Evolutionary conservation across 1,140 invertebrate species (phyloP), one percentile per base, ranked within the genome.

Genomic region (Pomacea maculata): DNA sequence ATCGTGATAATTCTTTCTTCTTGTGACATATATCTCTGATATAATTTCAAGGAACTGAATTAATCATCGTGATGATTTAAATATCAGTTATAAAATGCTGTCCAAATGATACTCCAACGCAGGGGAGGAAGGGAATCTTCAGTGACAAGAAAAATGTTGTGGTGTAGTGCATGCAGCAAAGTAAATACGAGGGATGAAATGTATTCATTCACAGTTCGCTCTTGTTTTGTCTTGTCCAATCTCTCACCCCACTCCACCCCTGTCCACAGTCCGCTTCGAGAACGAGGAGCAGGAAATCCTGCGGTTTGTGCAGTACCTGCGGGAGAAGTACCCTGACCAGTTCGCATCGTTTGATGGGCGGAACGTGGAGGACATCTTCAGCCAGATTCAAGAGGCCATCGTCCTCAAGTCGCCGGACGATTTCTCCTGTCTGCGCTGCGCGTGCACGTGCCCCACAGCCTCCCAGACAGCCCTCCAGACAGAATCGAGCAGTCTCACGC

Each of bases 221-320:
- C 14, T 25, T 63, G 11, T 78, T 67, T 29, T 78, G 21, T 19
- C 19, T 64, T 25, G 12, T 45, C 34, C 76, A 15, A 11, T 64
- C 63, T 25, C 34, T 25, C 12, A 11, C 34, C 19, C 25, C 34
- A 57, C 57, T 75, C 78, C 45, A 55, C 61, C 57, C 78, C 65
- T 77, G 64, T 15, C 78, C 84, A 29, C 82, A 88, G 87, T 84
- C 65, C 80, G 86, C 29, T 87, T 86, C 80, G 86, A 88, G 52
- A 86, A 86, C 67, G 86, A 88, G 67, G 87, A 86, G 72, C 70
- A 79, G 11, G 87, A 88, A 72, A 45, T 88, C 21, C 77, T 82
- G 29, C 80, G 84, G 15, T 88, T 88, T 57, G 78, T 86, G n/a
- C 52, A 74, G 12, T 78, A 81, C 78, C 76, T 88, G 68, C 80